phyloP scores from a whole-genome alignment of 2,888 invertebrate genomes.

The Lepetodrilus schrolli region DNA sequence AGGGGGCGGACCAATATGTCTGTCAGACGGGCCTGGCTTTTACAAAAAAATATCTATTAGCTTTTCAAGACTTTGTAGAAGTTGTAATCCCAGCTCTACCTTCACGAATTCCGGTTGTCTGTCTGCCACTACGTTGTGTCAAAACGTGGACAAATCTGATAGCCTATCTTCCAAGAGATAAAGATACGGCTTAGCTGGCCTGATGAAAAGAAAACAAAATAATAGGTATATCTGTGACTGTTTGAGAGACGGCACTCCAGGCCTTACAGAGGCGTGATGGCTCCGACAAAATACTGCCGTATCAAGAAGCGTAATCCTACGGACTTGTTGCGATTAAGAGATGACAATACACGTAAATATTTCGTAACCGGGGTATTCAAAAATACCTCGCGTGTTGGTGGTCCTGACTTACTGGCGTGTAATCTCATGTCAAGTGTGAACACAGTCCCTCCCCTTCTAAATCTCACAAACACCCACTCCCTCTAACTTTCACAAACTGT shows the following conservation, averaged over 20 bases:
- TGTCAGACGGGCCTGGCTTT: slow-evolving; percentile 1
- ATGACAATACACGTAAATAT: background rate
- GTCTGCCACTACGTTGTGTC: background rate
- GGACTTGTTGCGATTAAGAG: background rate
- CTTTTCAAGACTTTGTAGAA: slow-evolving; percentile 25
- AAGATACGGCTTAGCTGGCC: background rate
- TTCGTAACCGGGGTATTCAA: no score
- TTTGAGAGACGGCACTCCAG: no score
- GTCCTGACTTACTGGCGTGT: no score
- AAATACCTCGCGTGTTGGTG: no score
- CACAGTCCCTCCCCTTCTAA: no score
- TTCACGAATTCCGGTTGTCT: no score
- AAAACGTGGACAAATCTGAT: slow-evolving; percentile 1
- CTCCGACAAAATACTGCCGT: no score
- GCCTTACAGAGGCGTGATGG: no score
- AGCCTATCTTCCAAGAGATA: background rate
- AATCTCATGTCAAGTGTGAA: no score
- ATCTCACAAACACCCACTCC: no score
- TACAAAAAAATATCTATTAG: slow-evolving; percentile 27
- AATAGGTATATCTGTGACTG: slow-evolving; percentile 23
- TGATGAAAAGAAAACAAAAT: slow-evolving; percentile 25
- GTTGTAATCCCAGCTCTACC: slow-evolving; percentile 27
- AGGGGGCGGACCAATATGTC: slow-evolving; percentile 11
- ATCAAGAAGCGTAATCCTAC: background rate
- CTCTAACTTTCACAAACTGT: no score